A percentile compares a stretch with the other conserved stretches of the same genome.
Conservation (phyloP, 1,140 invertebrate genomes). For the Cylas formicarius region DNA sequence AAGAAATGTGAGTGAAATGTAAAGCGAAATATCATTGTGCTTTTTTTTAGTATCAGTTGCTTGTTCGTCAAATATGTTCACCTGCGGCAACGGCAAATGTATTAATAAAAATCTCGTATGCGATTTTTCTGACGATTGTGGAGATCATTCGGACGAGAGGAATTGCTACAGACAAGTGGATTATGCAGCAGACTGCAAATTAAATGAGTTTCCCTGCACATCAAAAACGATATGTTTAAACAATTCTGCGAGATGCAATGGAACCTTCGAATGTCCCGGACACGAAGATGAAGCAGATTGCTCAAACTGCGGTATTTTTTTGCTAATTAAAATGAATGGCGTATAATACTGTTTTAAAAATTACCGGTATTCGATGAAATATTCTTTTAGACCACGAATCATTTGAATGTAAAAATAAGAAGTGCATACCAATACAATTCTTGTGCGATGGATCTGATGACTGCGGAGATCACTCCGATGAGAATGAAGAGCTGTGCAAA, state of each 20-base stretch:
- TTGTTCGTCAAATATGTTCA: slow-evolving; percentile 23
- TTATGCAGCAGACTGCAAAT: slow-evolving; percentile 13
- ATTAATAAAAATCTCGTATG: slow-evolving; percentile 44
- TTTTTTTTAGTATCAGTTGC: slow-evolving; percentile 17
- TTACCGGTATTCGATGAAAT: too few species aligned
- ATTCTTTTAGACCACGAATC: slow-evolving; percentile 40
- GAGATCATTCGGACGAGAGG: slow-evolving; percentile 46
- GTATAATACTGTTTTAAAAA: too few species aligned
- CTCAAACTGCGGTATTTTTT: slow-evolving; percentile 34
- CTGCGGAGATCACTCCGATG: slow-evolving; percentile 61
- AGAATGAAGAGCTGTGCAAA: slow-evolving; percentile 46
- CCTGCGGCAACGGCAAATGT: slow-evolving; percentile 38
- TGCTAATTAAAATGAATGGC: slow-evolving; percentile 1
- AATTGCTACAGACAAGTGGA: slow-evolving; percentile 34
- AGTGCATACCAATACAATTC: slow-evolving; percentile 53
- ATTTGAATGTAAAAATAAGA: slow-evolving; percentile 48
- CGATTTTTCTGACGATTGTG: slow-evolving; percentile 47
- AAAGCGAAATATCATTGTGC: background rate
- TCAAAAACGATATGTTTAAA: slow-evolving; percentile 48
- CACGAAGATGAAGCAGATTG: slow-evolving; percentile 57
- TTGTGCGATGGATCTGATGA: slow-evolving; percentile 60
- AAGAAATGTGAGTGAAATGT: slow-evolving; percentile 1
- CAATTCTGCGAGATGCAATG: slow-evolving; percentile 30
- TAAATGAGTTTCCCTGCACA: slow-evolving; percentile 49
- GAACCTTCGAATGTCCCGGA: slow-evolving; percentile 61